Percentiles rank a stretch among this genome's conserved stretches.
phyloP scores from a whole-genome alignment of 1,140 invertebrate species.

The Ylistrum balloti region DNA sequence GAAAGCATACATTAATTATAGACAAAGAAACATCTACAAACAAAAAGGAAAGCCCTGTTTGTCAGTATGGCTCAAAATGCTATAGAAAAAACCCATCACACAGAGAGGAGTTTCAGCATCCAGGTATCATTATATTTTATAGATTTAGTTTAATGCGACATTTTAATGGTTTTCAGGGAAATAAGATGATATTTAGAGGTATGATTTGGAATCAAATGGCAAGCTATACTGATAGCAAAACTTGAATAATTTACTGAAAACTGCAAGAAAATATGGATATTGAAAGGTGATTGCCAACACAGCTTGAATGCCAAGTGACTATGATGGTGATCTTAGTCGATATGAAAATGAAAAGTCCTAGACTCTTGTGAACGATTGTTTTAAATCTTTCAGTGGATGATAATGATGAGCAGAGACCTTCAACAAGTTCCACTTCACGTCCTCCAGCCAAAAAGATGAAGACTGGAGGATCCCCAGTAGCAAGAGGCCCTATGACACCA shows the following conservation, averaged over 20 bases:
- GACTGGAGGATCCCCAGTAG: conserved; percentile 27
- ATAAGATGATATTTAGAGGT: no score
- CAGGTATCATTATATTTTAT: conserved; percentile 60
- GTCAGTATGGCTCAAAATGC: conserved; percentile 74
- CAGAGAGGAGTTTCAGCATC: conserved; percentile 70
- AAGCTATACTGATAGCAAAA: no score
- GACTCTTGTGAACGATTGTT: neutral
- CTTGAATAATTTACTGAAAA: no score
- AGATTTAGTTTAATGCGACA: neutral
- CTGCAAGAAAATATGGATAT: no score
- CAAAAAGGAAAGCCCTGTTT: conserved; percentile 57
- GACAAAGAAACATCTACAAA: conserved; percentile 41
- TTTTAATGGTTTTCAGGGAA: no score
- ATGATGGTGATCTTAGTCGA: no score
- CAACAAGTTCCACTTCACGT: conserved; percentile 42
- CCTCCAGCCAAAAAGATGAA: conserved; percentile 56
- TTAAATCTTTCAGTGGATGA: neutral
- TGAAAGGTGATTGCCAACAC: no score
- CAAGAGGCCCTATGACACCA: conserved; percentile 48
- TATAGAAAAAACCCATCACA: conserved; percentile 77
- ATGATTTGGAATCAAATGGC: no score
- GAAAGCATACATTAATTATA: conserved; percentile 54
- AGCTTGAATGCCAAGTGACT: no score
- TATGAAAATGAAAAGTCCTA: neutral
- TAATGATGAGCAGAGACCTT: neutral